Evolutionary conservation across 2,888 invertebrate species (phyloP), one percentile per base, ranked within the genome.

Genomic region (Clistopyga incitator): DNA sequence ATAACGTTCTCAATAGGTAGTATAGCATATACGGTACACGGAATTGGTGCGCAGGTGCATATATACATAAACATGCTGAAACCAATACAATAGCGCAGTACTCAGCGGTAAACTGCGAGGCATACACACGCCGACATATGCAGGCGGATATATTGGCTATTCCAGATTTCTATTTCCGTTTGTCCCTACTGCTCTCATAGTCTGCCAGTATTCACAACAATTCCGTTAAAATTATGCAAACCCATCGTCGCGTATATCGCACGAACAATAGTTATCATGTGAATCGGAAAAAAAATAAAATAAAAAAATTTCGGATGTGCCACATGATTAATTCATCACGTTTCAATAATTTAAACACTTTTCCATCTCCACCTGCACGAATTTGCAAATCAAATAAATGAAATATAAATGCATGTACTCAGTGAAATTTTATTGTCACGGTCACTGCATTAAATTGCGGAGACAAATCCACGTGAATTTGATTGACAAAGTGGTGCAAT

Each of bases 1-100:
- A 89, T 88, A 88, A 88, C 79, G 81, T 71, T 68, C 61, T 54
- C 75, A 75, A 76, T 70, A 74, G 61, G 29, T 45, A 23, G 42
- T 54, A 23, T 38, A 38, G 23, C 54, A 50, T 18, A 11, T 18
- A 61, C 74, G 45, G 29, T 50, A 70, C 61, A 18, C n/a, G 50
- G 20, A 64, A 23, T 76, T 54, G 61, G 76, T 50, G 71, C 64
- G 52, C 81, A 81, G 81, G 81, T 76, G 81, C 75, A 75, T 61
- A 75, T 70, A 74, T 54, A 74, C 72, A 80, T 64, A 70, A 61
- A 52, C 81, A 76, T 68, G 52, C 47, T 11, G 67, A 70, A 42
- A 23, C 42, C 23, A 45, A 15, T 20, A 65, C 67, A 23, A 70
- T 47, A 34, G 45, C 42, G 23, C 38, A 25, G 29, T 68, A 68